Conservation (phyloP, 2,888 invertebrate species). For the Kuschelorhynchus macadamiae region DNA sequence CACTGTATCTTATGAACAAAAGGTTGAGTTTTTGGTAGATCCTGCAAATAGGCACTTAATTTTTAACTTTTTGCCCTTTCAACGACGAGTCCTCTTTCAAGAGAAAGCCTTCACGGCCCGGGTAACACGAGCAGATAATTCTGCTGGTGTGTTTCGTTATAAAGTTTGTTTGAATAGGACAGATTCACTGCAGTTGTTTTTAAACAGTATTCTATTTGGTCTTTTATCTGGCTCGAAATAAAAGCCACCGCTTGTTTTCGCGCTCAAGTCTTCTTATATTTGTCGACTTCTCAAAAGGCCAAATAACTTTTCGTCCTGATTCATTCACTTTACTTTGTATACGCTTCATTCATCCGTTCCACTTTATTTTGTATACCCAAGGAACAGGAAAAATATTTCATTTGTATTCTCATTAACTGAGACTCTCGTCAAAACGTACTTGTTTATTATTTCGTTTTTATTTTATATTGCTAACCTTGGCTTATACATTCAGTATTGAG, state of each 20-base stretch:
- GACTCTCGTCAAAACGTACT: no score
- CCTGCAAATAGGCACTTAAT: constrained; percentile 36
- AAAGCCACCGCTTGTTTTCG: constrained; percentile 36
- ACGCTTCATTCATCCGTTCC: no score
- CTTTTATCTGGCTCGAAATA: constrained; percentile 36
- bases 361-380: no score
- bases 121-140: constrained; percentile 49
- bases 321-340: no score
- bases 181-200: constrained; percentile 45
- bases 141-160: constrained; percentile 46
- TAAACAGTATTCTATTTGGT: constrained; percentile 46
- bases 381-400: no score
- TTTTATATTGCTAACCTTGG: no score
- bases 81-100: constrained; percentile 21
- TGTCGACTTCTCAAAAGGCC: no score
- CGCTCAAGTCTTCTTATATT: neutral
- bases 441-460: no score
- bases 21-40: constrained; percentile 27
- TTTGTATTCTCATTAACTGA: no score
- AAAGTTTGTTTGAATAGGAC: constrained; percentile 50
- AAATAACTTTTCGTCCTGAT: no score
- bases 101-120: constrained; percentile 41
- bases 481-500: no score
- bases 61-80: constrained; percentile 34
- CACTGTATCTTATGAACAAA: no score